Base-by-base conservation (phyloP, 1,140 invertebrate genomes). In the Aphaenogaster floridana region DNA sequence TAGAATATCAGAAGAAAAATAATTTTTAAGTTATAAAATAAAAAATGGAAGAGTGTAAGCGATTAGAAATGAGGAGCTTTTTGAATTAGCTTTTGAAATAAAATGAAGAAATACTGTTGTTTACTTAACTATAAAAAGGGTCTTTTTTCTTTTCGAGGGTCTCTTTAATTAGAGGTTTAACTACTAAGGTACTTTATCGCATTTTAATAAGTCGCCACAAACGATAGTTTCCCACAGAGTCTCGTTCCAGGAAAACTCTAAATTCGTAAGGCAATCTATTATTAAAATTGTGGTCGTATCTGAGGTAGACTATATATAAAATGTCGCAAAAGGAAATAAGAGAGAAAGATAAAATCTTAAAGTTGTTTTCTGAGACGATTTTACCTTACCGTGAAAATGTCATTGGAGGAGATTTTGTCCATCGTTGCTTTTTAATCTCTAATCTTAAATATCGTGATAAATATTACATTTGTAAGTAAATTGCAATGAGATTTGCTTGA, bases 211-310 rank as follows among this genome's bases (percentile, higher is more conserved):
- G 1, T 45, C 28, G 9, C 3, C 4, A 34, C 28, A 5, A 42
- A 68, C 21, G 8, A 59, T 36, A 68, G 61, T 28, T 78, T 48
- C 28, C 28, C 9, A 5, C 8, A 36, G 42, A 45, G n/a, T 63
- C n/a, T 63, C 34, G 39, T 59, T n/a, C 11, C 11, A n/a, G 5
- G 2, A 15, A 42, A 69, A 39, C n/a, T 69, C 6, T 28, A 69
- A 74, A 83, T 83, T 83, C 4, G 17, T 17, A 45, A 34, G 17
- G 54, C 28, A 2, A 39, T 68, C 28, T 69, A 48, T 69, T 71
- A 71, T 74, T 83, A 74, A 83, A 83, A 74, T 61, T 72, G 7
- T 28, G 4, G 11, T 83, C 17, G 7, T 6, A 9, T 36, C 15
- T 42, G 21, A 15, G 9, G 36, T 34, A 71, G 4, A 9, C 4